A percentile compares a stretch with the other conserved stretches of the same genome.
phyloP scores from a whole-genome alignment of 1,140 invertebrate genomes.

The Schlechtendalia chinensis region DNA sequence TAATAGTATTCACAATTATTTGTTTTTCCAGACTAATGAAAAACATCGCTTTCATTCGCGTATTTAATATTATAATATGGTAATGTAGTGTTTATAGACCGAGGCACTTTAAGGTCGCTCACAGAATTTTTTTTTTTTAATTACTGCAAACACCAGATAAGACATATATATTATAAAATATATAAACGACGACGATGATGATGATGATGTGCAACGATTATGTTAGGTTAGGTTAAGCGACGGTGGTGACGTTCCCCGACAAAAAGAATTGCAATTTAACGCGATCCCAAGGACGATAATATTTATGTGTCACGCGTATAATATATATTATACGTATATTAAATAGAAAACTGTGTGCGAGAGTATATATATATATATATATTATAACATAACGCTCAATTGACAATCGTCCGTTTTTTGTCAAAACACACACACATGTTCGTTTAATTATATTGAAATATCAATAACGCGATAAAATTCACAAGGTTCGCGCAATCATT shows the following conservation, averaged over 20 bases:
- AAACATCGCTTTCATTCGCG: conserved; percentile 6
- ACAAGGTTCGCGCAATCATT: neutral
- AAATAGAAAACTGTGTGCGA: too few species aligned
- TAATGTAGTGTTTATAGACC: too few species aligned
- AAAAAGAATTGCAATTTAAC: neutral
- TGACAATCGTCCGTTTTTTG: neutral
- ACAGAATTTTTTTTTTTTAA: neutral
- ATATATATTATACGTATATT: neutral
- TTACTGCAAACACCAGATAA: neutral
- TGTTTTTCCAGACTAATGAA: neutral
- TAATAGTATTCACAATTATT: neutral
- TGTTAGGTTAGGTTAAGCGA: too few species aligned
- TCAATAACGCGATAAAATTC: neutral
- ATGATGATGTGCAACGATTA: neutral
- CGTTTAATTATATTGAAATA: neutral
- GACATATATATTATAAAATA: too few species aligned
- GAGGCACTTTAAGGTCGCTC: neutral
- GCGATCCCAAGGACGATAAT: neutral
- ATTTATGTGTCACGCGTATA: neutral
- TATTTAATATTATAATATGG: too few species aligned
- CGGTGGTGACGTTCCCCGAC: too few species aligned
- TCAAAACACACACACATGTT: neutral
- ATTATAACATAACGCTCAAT: neutral
- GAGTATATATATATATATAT: too few species aligned
- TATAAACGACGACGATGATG: too few species aligned